Evolutionary conservation across 2,113 vertebrate species (phyloP), one percentile per base, ranked within the genome.

Genomic region (Spea multiplicata): DNA sequence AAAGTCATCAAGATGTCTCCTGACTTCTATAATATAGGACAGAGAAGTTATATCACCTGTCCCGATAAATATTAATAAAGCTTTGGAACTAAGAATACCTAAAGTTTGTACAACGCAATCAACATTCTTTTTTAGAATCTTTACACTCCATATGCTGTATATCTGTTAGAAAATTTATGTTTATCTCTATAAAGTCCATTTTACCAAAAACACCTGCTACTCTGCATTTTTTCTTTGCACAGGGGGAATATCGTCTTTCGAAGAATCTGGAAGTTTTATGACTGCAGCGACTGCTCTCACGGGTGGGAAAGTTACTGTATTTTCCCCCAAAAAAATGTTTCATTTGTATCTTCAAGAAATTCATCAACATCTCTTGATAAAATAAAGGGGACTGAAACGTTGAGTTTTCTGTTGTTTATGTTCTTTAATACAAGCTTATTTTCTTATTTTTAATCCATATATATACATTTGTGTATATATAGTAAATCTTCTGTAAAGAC

Each of bases 181-280:
- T 69, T 52, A 64, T 78, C 68, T 78, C 48, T 30, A 64, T 72
- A 57, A 71, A 65, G 61, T 78, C 72, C 44, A 66, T 66, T 73
- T 80, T 73, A 73, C 70, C 61, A n/a, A 67, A 73, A 80, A 65
- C 77, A 80, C 77, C 77, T 80, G 77, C 61, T 78, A 66, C 46
- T 75, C 9, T 7, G 13, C 17, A 59, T 46, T 67, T 55, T 48
- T 49, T 16, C n/a, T 47, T 46, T 59, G 14, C 70, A 65, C 68
- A 30, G 14, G 77, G 50, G 70, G 67, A 73, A 73, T 80, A 66
- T 73, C 61, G 66, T 64, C 61, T 73, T 57, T 80, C 70, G 16
- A 17, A 59, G 77, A 70, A 80, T 73, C 77, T 80, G 77, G 77
- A 50, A 80, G 61, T 73, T 80, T 80, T 73, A 80, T 55, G 66